A percentile compares a stretch with the other conserved stretches of the same genome.
Conservation (phyloP, 2,888 invertebrate species). For the Mallateleia sp. region DNA sequence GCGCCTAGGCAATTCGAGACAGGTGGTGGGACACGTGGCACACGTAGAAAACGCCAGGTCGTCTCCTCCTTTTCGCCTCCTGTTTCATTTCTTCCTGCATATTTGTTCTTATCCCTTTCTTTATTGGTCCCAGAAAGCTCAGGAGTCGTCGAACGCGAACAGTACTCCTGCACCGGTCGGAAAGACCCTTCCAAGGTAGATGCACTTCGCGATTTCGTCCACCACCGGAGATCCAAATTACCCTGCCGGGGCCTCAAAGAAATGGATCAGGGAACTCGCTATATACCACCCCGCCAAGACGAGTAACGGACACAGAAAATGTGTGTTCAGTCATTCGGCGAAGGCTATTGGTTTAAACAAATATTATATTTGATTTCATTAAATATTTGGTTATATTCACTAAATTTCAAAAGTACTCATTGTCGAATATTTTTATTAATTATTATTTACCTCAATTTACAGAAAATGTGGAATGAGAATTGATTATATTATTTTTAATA, state of each 20-base stretch:
- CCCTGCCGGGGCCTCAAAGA: constrained; percentile 14
- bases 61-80: constrained; percentile 58
- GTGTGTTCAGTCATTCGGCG: no score
- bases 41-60: constrained; percentile 68
- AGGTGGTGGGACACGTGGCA: constrained; percentile 75
- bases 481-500: no score
- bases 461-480: no score
- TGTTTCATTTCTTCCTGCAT: constrained; percentile 52
- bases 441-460: no score
- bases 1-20: constrained; percentile 66
- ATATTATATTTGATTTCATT: no score
- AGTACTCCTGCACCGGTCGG: constrained; percentile 3
- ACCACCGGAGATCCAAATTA: constrained; percentile 29
- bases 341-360: no score
- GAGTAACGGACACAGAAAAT: no score
- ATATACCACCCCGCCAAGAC: constrained; percentile 37
- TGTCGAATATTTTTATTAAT: no score
- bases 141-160: constrained; percentile 46
- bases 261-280: constrained; percentile 2
- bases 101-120: constrained; percentile 50
- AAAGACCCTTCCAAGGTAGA: constrained; percentile 45
- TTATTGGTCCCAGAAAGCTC: constrained; percentile 27
- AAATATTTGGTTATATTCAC: no score
- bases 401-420: no score
- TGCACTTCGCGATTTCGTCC: constrained; percentile 41